These are phyloP conservation scores for Aradophagus sp. DNA, from an alignment of 1,140 invertebrate species.

Conservation along the genomic window DNA sequence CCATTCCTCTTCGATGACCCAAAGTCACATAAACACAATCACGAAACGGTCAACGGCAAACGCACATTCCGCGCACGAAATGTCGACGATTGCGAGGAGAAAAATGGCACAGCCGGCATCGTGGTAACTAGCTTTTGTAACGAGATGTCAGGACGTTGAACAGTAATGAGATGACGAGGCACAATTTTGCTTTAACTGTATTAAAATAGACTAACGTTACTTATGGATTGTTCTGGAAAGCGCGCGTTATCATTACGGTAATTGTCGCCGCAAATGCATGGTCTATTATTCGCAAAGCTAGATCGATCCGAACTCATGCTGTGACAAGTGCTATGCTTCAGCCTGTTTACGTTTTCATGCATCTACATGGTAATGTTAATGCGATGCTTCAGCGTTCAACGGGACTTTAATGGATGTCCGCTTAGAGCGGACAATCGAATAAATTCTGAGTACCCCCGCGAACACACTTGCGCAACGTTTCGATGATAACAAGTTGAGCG, in stretches of 20 bases:
- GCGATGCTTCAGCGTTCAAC: constrained; percentile 56
- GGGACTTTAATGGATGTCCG: constrained; percentile 58
- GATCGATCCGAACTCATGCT: constrained; percentile 56
- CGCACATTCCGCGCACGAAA: too few relatives aligned
- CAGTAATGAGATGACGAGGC: constrained; percentile 49
- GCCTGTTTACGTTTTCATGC: constrained; percentile 61
- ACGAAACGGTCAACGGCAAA: too few relatives aligned
- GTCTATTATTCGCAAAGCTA: constrained; percentile 60
- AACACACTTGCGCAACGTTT: constrained; percentile 41
- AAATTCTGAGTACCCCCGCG: constrained; percentile 45
- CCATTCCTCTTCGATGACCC: too few relatives aligned
- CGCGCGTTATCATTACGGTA: constrained; percentile 59
- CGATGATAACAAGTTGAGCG: constrained; percentile 34
- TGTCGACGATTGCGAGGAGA: too few relatives aligned
- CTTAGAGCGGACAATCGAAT: constrained; percentile 54
- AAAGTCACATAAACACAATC: too few relatives aligned
- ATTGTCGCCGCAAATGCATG: constrained; percentile 56
- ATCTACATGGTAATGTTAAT: constrained; percentile 58
- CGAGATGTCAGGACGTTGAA: constrained; percentile 15
- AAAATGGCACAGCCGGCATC: too few relatives aligned
- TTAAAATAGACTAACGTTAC: constrained; percentile 57
- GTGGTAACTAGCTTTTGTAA: too few relatives aligned
- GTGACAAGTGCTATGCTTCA: constrained; percentile 59
- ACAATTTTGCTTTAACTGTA: constrained; percentile 48
- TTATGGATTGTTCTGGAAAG: constrained; percentile 53